Base-by-base conservation (phyloP, 2,797 vertebrate genomes). In the Macroramphosus scolopax region DNA sequence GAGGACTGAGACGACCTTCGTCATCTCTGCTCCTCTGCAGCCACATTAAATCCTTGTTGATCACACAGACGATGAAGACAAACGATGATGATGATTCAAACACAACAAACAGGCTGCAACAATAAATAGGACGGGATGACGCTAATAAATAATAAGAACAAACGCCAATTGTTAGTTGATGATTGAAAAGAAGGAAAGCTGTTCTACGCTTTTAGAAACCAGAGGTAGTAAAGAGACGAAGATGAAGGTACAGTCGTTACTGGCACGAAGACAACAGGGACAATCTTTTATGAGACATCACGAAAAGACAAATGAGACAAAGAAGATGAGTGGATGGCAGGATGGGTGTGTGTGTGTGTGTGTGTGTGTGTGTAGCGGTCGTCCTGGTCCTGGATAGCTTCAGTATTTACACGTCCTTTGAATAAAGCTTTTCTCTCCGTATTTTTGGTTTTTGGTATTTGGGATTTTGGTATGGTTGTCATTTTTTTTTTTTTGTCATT, bases 381-480 rank as follows among this genome's bases (percentile, higher is more conserved):
- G 72, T 75, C 70, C 85, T 89, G 84, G 86, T 88, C 88, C 87
- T 90, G 88, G 89, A 89, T 80, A 85, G 84, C 82, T 79, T 88
- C 84, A 82, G 77, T 91, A 92, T 92, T 88, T 93, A 93, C 92
- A 93, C 88, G 86, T 92, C 92, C 91, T 93, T 93, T 91, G 92
- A 92, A 92, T 93, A 93, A 93, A 93, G 93, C 93, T 94, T 92
- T 89, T 92, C 92, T 91, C 89, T 92, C 89, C 88, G 79, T 90
- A 89, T 91, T 92, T 95, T 93, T 93, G 92, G 92, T 88, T 88
- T 90, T 89, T 90, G 89, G 88, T 90, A 89, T 91, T 89, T 89
- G 86, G 75, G 84, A 87, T 91, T 90, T 90, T 90, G 89, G 89
- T 89, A 84, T 87, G 81, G 82, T 87, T 89, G 84, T 86, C 60